Conservation (phyloP, 2,888 invertebrate species). For the Odontocolon sp. region DNA sequence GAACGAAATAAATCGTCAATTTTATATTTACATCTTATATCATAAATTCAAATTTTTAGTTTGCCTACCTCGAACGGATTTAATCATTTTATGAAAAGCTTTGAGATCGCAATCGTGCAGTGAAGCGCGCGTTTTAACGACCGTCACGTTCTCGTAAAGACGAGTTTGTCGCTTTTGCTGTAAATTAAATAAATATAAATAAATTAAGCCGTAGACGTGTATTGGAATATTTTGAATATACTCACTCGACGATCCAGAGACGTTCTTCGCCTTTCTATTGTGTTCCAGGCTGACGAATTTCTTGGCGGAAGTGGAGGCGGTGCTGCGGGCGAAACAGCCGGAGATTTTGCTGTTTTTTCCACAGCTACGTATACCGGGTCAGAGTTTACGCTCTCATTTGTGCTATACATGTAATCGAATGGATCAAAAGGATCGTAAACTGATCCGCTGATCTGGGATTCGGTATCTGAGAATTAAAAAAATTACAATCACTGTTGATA, state of each 20-base stretch:
- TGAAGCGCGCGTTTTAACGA: slow-evolving; percentile 85
- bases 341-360: slow-evolving; percentile 83
- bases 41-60: background rate
- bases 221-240: slow-evolving; percentile 27
- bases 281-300: slow-evolving; percentile 82
- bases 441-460: slow-evolving; percentile 84
- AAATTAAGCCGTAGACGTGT: background rate
- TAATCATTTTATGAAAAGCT: slow-evolving; percentile 92
- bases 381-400: slow-evolving; percentile 84
- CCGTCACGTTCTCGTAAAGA: slow-evolving; percentile 87
- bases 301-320: slow-evolving; percentile 85
- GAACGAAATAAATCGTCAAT: too few species aligned
- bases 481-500: slow-evolving; percentile 11
- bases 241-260: slow-evolving; percentile 79
- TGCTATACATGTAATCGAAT: slow-evolving; percentile 89
- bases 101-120: slow-evolving; percentile 89
- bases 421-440: slow-evolving; percentile 90
- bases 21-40: background rate
- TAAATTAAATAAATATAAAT: slow-evolving; percentile 33
- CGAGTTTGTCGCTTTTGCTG: slow-evolving; percentile 83
- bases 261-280: slow-evolving; percentile 81
- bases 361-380: slow-evolving; percentile 88
- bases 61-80: slow-evolving; percentile 88
- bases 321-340: slow-evolving; percentile 81
- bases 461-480: slow-evolving; percentile 73